These are phyloP conservation scores for Geococcyx californianus DNA, from an alignment of 2,113 vertebrate genomes.

Conservation along the genomic window DNA sequence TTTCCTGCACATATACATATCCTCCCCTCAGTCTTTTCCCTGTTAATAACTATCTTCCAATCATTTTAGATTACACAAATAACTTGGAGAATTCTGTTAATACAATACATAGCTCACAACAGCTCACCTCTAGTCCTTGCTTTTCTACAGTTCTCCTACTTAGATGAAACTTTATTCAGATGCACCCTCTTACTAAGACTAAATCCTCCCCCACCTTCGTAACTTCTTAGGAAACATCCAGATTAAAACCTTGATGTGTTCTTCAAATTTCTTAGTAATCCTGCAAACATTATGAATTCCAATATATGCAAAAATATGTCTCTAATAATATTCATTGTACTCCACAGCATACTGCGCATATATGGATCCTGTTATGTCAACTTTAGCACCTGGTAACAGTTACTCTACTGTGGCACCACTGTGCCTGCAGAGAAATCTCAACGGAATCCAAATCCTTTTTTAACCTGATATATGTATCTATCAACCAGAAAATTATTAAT, in stretches of 20 bases:
- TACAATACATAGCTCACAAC: not conserved
- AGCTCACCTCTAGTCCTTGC: not conserved
- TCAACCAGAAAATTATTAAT: not conserved
- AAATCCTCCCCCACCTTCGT: not conserved
- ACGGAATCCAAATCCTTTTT: not conserved
- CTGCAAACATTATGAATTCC: not conserved
- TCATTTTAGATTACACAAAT: not conserved
- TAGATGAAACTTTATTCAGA: not conserved
- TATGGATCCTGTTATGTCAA: not conserved
- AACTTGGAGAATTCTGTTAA: not conserved
- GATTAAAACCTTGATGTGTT: not conserved
- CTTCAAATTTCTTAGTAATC: not conserved
- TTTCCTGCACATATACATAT: not conserved
- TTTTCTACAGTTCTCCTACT: not conserved
- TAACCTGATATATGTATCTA: not conserved
- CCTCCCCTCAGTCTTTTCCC: not conserved
- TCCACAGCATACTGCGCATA: not conserved
- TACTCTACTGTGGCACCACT: not conserved
- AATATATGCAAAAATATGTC: not conserved
- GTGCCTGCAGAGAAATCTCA: not conserved
- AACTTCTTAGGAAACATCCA: not conserved
- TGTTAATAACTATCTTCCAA: not conserved
- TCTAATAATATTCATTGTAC: not conserved
- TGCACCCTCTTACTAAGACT: not conserved
- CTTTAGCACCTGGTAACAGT: not conserved